Conservation (phyloP, 2,888 invertebrate genomes). For the Apamea sordens region DNA sequence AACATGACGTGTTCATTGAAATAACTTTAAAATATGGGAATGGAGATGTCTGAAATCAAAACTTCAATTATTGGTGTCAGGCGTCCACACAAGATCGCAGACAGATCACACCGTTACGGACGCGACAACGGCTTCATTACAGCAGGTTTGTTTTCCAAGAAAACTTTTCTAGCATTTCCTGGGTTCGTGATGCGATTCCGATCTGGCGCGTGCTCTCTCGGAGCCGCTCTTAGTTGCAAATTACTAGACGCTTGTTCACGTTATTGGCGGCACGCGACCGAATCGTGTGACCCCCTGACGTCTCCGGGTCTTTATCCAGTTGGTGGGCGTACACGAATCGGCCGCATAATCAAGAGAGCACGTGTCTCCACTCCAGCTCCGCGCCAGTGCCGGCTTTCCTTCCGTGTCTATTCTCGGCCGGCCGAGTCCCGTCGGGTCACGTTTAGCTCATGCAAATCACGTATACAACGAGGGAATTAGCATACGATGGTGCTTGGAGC, state of each 20-base stretch:
- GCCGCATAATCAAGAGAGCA: conserved; percentile 76
- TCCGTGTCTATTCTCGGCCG: conserved; percentile 87
- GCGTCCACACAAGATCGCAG: conserved; percentile 31
- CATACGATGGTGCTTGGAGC: conserved; percentile 75
- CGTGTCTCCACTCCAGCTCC: conserved; percentile 82
- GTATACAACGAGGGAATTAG: conserved; percentile 83
- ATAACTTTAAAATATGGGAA: background rate
- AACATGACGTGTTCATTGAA: conserved; percentile 13
- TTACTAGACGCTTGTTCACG: conserved; percentile 76
- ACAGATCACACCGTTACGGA: conserved; percentile 59
- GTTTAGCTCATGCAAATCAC: conserved; percentile 85
- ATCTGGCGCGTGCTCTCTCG: conserved; percentile 81
- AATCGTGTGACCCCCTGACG: conserved; percentile 76
- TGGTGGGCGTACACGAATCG: conserved; percentile 68
- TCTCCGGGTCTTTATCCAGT: conserved; percentile 66
- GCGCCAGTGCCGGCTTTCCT: conserved; percentile 85
- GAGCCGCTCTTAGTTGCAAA: conserved; percentile 78
- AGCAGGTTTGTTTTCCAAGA: conserved; percentile 76
- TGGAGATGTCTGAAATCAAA: conserved; percentile 18
- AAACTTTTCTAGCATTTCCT: conserved; percentile 78
- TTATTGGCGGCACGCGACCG: conserved; percentile 76
- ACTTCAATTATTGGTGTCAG: conserved; percentile 43
- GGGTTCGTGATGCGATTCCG: conserved; percentile 81
- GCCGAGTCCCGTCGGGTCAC: conserved; percentile 82
- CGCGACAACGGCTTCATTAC: conserved; percentile 79